These are phyloP conservation scores for Chaetodon trifascialis DNA, from an alignment of 2,113 vertebrate species.

Conservation along the genomic window DNA sequence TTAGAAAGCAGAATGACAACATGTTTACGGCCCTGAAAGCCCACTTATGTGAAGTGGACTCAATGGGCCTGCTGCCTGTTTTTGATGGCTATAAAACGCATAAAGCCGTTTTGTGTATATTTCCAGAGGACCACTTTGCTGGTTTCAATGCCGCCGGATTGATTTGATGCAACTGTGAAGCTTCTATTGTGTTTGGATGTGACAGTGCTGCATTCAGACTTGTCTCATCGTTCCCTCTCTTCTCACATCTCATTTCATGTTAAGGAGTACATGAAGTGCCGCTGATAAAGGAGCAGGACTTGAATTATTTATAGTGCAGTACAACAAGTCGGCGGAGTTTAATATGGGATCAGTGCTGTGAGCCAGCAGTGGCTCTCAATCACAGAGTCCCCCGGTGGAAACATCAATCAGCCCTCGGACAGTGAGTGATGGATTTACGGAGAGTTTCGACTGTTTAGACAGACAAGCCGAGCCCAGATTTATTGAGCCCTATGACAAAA, in stretches of 20 bases:
- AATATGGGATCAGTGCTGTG: constrained; percentile 53
- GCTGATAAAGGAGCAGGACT: constrained; percentile 39
- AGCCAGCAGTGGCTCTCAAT: constrained; percentile 63
- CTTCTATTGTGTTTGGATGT: not conserved
- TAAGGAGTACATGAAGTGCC: constrained; percentile 31
- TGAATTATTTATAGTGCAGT: constrained; percentile 39
- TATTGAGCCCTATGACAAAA: constrained; percentile 37
- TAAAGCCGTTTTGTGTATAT: too few species aligned
- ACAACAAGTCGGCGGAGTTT: constrained; percentile 46
- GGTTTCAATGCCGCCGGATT: not conserved
- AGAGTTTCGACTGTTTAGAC: constrained; percentile 37
- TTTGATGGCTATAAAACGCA: too few species aligned
- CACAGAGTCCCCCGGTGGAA: constrained; percentile 39
- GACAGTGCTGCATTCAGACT: constrained; percentile 10
- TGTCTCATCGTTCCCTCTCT: constrained; percentile 11
- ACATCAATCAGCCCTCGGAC: constrained; percentile 57
- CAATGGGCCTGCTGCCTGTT: too few species aligned
- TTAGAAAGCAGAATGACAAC: too few species aligned
- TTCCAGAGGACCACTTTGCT: not conserved
- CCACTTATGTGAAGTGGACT: too few species aligned
- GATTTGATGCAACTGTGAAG: not conserved
- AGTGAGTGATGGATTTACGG: constrained; percentile 59
- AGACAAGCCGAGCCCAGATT: constrained; percentile 43
- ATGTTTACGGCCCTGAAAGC: too few species aligned
- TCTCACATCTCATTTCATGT: constrained; percentile 48